These are phyloP conservation scores for Elaphurus davidianus DNA, from an alignment of 2,113 vertebrate genomes.

Conservation along the genomic window DNA sequence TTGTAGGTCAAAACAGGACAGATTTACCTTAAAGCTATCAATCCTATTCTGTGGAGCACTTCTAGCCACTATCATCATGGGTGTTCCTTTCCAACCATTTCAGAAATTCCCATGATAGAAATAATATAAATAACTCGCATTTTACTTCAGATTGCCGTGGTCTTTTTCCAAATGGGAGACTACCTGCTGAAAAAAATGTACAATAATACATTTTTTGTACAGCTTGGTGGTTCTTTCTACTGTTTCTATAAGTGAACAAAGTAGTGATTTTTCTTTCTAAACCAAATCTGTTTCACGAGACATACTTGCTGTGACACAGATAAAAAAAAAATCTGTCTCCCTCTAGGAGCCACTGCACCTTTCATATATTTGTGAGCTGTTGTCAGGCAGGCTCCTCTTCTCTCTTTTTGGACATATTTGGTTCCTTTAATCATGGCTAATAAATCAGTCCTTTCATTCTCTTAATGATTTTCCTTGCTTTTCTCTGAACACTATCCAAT, in stretches of 20 bases:
- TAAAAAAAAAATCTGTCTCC: neutral
- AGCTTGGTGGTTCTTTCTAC: neutral
- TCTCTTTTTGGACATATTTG: neutral
- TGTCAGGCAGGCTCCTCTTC: neutral
- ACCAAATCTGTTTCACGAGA: neutral
- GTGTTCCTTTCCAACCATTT: neutral
- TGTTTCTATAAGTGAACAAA: neutral
- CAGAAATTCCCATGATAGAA: neutral
- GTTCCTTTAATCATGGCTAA: conserved; percentile 33
- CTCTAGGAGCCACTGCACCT: neutral
- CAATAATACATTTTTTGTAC: neutral
- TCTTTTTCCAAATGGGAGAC: conserved; percentile 4
- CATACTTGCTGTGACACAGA: neutral
- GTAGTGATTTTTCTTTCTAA: neutral
- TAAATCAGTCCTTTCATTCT: conserved; percentile 49
- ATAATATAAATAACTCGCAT: neutral
- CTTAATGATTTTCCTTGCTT: conserved; percentile 7
- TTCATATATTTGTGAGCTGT: neutral
- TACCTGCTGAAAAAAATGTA: neutral
- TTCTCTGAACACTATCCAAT: conserved; percentile 54
- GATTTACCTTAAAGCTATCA: neutral
- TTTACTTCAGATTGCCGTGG: neutral
- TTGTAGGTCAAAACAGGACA: neutral
- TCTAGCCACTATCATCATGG: neutral
- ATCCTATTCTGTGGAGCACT: neutral